Base-by-base conservation (phyloP, 2,888 invertebrate species). In the Miltochrista miniata region DNA sequence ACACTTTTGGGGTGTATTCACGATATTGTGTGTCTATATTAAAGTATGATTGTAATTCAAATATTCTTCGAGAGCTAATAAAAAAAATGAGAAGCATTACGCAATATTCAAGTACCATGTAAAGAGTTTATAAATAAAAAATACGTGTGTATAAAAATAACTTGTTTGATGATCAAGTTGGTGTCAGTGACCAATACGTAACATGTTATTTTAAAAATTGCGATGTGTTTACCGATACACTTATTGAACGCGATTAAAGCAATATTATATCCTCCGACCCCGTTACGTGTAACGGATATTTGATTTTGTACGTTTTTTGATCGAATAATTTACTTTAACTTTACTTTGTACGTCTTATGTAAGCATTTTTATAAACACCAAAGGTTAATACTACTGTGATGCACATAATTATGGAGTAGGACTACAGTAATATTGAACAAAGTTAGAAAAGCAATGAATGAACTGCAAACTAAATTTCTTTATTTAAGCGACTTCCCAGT, bases 191-290 rank as follows among this genome's bases (percentile, higher is more conserved):
- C 45, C 49, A 34, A 35, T 24, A 15, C 41, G 24, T 18, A 47
- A 30, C 15, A 40, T 40, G 45, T 50, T 50, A 40, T 50, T 50
- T 49, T 50, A 40, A 39, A 50, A 39, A 50, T 50, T 50, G 39
- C 35, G 29, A 12, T 44, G 40, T 38, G 39, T 45, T 49, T 44
- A 49, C 43, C 35, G 49, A 45, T 40, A 39, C 12, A 41, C 42
- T 34, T 34, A 49, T 39, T 49, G 49, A 44, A 34, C 38, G 29
- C 24, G 39, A 44, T 29, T 42, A 34, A 29, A 14, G 31, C 42
- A 15, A 48, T 48, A 34, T 42, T 40, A 48, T 48, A 34, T 42
- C 36, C 14, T 37, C 35, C 33, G 12, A 18, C 13, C 11, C 49
- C 49, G 49, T 36, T 49, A 49, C 34, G 35, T 12, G 34, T 49